A percentile compares a stretch with the other conserved stretches of the same genome.
Conservation (phyloP, 2,113 vertebrate species). For the Oostethus manadensis region DNA sequence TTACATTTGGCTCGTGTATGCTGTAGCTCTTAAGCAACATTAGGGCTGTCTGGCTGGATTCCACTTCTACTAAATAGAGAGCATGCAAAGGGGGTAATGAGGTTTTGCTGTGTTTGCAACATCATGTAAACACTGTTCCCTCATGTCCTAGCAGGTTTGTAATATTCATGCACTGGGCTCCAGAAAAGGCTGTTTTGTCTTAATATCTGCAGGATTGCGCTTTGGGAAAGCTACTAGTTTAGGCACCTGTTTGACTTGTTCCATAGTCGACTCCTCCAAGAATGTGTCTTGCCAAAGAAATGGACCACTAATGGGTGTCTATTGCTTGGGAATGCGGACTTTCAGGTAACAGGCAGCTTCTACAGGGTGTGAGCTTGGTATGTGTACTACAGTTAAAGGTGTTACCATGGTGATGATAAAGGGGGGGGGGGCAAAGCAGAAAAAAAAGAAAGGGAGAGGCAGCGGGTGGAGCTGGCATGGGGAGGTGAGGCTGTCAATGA, state of each 20-base stretch:
- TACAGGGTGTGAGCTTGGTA: constrained; percentile 42
- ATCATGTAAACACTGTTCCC: not conserved
- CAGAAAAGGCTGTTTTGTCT: constrained; percentile 12
- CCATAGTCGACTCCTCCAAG: constrained; percentile 9
- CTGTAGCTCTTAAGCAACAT: constrained; percentile 13
- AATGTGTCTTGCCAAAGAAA: constrained; percentile 3
- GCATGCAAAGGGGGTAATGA: not conserved
- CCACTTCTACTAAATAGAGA: constrained; percentile 16
- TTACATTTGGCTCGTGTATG: constrained; percentile 18
- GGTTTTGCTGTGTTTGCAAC: constrained; percentile 1
- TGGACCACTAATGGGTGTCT: constrained; percentile 7
- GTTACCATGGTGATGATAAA: constrained; percentile 41
- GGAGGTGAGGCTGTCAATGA: constrained; percentile 57
- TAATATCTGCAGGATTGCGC: constrained; percentile 16
- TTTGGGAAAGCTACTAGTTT: constrained; percentile 24
- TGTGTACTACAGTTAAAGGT: constrained; percentile 52
- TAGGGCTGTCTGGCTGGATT: constrained; percentile 27
- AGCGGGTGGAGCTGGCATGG: constrained; percentile 54
- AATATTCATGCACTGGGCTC: constrained; percentile 15
- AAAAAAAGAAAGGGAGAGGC: constrained; percentile 48
- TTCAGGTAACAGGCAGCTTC: constrained; percentile 48
- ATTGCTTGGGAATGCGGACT: constrained; percentile 58
- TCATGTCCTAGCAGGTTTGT: constrained; percentile 33
- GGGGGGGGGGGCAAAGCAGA: constrained; percentile 51
- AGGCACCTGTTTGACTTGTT: constrained; percentile 9